These are phyloP conservation scores for Archaeoteleia sp. DNA, from an alignment of 2,888 invertebrate species.

Conservation along the genomic window DNA sequence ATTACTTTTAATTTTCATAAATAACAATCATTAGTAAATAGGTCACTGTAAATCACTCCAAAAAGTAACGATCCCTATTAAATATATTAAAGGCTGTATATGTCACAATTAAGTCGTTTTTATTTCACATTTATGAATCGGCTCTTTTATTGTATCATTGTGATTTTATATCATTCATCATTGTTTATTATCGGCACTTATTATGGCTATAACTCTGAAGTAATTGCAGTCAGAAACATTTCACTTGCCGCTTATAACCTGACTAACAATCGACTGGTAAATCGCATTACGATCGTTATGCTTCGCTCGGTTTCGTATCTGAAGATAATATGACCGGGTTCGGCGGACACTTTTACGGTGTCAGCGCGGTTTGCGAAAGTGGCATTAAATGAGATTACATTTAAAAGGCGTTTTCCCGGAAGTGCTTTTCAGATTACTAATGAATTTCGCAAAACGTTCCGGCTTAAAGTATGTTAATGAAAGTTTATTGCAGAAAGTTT, in stretches of 20 bases:
- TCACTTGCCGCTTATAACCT: slow-evolving; percentile 22
- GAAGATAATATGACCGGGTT: slow-evolving; percentile 13
- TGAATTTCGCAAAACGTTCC: too few relatives aligned
- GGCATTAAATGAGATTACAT: slow-evolving; percentile 15
- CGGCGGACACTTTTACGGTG: slow-evolving; percentile 10
- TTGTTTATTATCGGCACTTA: slow-evolving; percentile 29
- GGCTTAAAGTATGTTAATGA: too few relatives aligned
- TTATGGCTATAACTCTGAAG: slow-evolving; percentile 19
- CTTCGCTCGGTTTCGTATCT: slow-evolving; percentile 25
- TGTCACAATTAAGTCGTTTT: slow-evolving; percentile 1
- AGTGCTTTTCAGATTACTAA: too few relatives aligned
- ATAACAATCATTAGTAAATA: too few relatives aligned
- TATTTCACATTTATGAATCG: slow-evolving; percentile 15
- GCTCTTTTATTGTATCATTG: slow-evolving; percentile 17
- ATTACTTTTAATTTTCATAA: neutral
- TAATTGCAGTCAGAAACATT: slow-evolving; percentile 36
- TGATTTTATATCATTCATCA: slow-evolving; percentile 12
- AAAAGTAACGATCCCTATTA: neutral
- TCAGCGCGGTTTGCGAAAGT: slow-evolving; percentile 21
- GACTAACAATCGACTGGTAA: slow-evolving; percentile 27
- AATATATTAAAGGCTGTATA: neutral
- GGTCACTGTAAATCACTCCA: neutral
- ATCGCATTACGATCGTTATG: slow-evolving; percentile 36
- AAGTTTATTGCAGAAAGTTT: too few relatives aligned
- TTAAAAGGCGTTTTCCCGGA: slow-evolving; percentile 4